Base-by-base conservation (phyloP, 2,888 invertebrate species). In the Apantesis nais region DNA sequence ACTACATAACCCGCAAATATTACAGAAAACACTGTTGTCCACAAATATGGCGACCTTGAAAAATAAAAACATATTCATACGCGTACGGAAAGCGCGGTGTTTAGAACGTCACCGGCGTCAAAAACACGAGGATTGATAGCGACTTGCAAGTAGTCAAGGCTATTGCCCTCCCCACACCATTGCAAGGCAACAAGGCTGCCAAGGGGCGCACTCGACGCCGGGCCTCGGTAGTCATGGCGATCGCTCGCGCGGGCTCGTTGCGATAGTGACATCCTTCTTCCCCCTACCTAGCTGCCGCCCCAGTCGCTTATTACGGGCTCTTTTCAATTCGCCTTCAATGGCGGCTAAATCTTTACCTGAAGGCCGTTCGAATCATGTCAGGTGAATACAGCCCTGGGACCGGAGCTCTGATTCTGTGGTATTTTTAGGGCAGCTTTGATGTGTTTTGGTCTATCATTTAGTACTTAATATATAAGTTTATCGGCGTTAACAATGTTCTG, bases 141-240 rank as follows among this genome's bases (percentile, higher is more conserved):
- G 64, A 34, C 86, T 84, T 87, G 86, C 86, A 92, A 92, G 80
- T 80, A 80, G 92, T 88, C 92, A 93, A 89, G 95, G 94, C 89
- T 93, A 95, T 92, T 95, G 95, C 94, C 95, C 95, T 94, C 94
- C 95, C 92, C 95, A 94, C 90, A 89, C 95, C 93, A 94, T 89
- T 95, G 95, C 95, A 95, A 95, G 34, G 34, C 34, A 34, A 34
- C 34, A 34, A 34, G 95, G 95, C 94, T 93, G 92, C 93, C 93
- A 95, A 95, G 95, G 92, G 93, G 93, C 93, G 95, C 86, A 95
- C 89, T 93, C 86, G 89, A 86, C 85, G 86, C 83, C 83, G 84
- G 78, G 85, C 78, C 78, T 82, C 88, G 70, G 93, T 93, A 92
- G 88, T 81, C 92, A 93, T 94, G 93, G 89, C 89, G 88, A 94